phyloP scores from a whole-genome alignment of 2,113 vertebrate species.

The Burhinus oedicnemus region DNA sequence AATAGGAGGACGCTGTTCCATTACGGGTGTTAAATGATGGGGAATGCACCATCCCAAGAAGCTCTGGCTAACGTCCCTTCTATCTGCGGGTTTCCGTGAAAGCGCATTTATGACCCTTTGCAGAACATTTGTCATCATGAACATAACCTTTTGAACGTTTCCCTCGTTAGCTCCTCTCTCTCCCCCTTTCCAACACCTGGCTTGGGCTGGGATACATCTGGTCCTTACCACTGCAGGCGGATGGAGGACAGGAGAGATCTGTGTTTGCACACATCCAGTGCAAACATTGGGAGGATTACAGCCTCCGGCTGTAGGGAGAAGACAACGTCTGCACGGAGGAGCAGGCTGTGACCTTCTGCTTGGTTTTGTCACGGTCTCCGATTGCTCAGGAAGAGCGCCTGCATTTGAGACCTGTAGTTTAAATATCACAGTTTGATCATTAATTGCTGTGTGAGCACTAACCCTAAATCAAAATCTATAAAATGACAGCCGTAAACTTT shows the following conservation, averaged over 20 bases:
- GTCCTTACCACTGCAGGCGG: neutral
- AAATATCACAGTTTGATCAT: constrained; percentile 34
- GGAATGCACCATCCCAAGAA: constrained; percentile 32
- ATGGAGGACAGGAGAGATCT: neutral
- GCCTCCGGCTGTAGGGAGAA: neutral
- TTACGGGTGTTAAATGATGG: constrained; percentile 20
- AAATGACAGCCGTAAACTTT: constrained; percentile 24
- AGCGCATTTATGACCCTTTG: constrained; percentile 28
- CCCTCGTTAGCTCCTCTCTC: neutral
- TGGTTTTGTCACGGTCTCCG: neutral
- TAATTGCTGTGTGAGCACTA: neutral
- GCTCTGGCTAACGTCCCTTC: neutral
- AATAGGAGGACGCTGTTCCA: constrained; percentile 8
- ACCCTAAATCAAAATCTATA: constrained; percentile 43
- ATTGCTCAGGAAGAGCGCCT: neutral
- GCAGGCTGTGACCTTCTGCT: neutral
- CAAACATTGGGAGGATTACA: neutral
- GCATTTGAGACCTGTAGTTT: neutral
- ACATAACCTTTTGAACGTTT: constrained; percentile 37
- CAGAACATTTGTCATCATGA: constrained; percentile 19
- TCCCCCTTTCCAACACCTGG: neutral
- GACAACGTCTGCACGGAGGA: fast-evolving
- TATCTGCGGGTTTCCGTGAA: neutral
- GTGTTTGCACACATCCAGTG: neutral
- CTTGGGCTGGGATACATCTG: neutral